Evolutionary conservation across 2,113 vertebrate genomes (phyloP), one percentile per base, ranked within the genome.

Genomic region (Suncus etruscus): DNA sequence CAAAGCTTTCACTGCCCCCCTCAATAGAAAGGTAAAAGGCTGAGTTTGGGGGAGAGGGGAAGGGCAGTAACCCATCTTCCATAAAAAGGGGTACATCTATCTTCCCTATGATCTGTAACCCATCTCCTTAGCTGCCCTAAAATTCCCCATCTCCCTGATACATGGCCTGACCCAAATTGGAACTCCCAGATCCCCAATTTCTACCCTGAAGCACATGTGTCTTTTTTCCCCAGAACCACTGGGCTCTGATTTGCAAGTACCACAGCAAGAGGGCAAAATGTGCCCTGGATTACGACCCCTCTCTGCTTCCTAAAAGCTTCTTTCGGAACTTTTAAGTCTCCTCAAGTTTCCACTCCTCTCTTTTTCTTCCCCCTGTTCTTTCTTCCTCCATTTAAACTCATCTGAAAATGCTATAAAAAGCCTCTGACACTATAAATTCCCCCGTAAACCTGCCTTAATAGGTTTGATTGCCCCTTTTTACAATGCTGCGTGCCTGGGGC

Each of bases 381-480:
- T 73, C 92, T 75, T 83, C 96, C 96, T 97, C 97, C 97, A 97
- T 97, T 98, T 97, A 98, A 98, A 97, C 97, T 98, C 97, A 98
- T 98, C 98, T 98, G 95, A 97, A 97, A 98, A 98, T 97, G 97
- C 98, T 97, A 98, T 98, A 98, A 98, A 98, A 97, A 97, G 96
- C 95, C 97, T 97, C 97, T 96, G 95, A 98, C 97, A 97, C 98
- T 97, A 98, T 98, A 98, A 98, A 98, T 96, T 96, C 95, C 97
- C 98, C 98, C 97, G 97, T 98, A 98, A 98, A 98, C 97, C 94
- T 91, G 31, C 69, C 93, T 94, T 98, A 98, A 98, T 98, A 96
- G 97, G 96, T 98, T 98, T 98, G 98, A 98, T 98, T 98, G 97
- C 97, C 95, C 97, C 95, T 98, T 98, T 98, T 98, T 98, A 98